These are phyloP conservation scores for Zaprionus taronus DNA, from an alignment of 1,140 invertebrate genomes.

Conservation along the genomic window DNA sequence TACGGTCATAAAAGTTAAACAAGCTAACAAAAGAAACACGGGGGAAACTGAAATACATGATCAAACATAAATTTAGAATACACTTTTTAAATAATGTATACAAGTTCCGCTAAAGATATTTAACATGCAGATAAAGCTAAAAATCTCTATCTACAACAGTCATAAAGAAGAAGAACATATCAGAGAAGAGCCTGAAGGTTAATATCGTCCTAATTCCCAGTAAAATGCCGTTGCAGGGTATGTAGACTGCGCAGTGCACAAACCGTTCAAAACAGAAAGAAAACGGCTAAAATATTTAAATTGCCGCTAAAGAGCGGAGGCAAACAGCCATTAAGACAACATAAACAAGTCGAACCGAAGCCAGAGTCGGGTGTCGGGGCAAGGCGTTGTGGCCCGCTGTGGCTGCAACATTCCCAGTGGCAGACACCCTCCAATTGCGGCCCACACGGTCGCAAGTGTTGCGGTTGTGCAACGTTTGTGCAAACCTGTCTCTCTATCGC, in stretches of 20 bases:
- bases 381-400: slow-evolving; percentile 29
- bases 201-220: background rate
- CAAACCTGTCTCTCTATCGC: slow-evolving; percentile 20
- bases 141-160: background rate
- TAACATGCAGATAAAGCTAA: no score
- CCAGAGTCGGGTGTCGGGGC: background rate
- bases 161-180: background rate
- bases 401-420: slow-evolving; percentile 69
- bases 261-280: background rate
- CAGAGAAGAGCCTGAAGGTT: background rate
- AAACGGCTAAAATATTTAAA: slow-evolving; percentile 81
- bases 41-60: no score
- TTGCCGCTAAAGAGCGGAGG: slow-evolving; percentile 64
- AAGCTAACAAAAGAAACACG: no score
- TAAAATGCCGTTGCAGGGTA: background rate
- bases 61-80: no score
- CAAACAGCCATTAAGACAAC: slow-evolving; percentile 71
- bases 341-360: slow-evolving; percentile 62
- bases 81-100: no score
- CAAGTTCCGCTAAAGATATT: no score
- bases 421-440: slow-evolving; percentile 47
- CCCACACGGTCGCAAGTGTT: slow-evolving; percentile 44
- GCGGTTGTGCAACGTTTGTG: slow-evolving; percentile 73
- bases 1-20: no score
- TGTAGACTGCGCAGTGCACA: slow-evolving; percentile 10